Conservation (phyloP, 2,113 vertebrate genomes). For the Turnix velox region DNA sequence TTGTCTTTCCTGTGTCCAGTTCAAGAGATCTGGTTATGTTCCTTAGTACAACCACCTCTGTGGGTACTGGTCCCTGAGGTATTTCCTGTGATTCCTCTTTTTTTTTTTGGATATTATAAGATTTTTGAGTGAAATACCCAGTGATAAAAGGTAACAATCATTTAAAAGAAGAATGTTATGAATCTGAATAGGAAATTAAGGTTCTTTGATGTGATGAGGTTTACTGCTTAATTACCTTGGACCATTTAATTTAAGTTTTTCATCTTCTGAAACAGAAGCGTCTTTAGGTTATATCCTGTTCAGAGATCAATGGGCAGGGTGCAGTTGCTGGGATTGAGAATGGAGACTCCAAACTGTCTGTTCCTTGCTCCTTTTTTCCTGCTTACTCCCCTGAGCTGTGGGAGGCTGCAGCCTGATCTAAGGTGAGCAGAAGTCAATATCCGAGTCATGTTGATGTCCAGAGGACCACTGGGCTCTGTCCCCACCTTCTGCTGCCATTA, state of each 20-base stretch:
- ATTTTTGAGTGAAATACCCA: not conserved
- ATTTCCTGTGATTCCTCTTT: not conserved
- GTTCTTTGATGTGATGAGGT: not conserved
- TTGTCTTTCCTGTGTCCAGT: not conserved
- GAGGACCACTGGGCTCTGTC: not conserved
- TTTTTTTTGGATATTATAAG: not conserved
- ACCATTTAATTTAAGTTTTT: not conserved
- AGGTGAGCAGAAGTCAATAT: not conserved
- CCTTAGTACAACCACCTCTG: rapidly evolving
- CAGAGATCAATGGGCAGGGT: not conserved
- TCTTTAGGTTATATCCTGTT: not conserved
- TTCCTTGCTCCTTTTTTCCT: not conserved
- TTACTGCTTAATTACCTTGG: not conserved
- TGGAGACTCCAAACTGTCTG: not conserved
- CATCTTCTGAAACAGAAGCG: not conserved
- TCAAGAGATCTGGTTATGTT: not conserved
- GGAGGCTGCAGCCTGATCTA: not conserved
- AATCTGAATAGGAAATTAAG: not conserved
- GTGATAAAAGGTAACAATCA: not conserved
- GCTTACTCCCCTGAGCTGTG: not conserved
- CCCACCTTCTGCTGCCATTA: not conserved
- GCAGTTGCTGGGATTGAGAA: not conserved
- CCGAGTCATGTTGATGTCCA: rapidly evolving
- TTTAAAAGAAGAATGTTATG: not conserved
- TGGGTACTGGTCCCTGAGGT: rapidly evolving